Percentiles rank a stretch among this genome's conserved stretches.
Conservation (phyloP, 2,888 invertebrate genomes). For the Aleiodes leptofemur region DNA sequence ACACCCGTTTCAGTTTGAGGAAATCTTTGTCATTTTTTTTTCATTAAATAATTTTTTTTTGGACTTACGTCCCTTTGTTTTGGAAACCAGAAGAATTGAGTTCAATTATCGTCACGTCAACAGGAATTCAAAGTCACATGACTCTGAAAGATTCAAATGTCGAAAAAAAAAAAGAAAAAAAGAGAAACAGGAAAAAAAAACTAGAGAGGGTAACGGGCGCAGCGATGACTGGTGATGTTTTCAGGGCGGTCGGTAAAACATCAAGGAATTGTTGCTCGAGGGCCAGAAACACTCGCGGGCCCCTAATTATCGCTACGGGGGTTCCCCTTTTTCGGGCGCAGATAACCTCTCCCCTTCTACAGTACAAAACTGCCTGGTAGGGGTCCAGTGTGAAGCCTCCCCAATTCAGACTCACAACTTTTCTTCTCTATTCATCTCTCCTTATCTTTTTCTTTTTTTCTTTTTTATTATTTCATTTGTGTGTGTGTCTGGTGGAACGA, state of each 20-base stretch:
- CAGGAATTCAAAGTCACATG: conserved; percentile 15
- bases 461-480: conserved; percentile 1
- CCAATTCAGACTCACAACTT: conserved; percentile 50
- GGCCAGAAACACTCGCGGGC: conserved; percentile 74
- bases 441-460: conserved; percentile 5
- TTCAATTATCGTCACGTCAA: conserved; percentile 33
- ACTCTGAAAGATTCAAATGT: conserved; percentile 25
- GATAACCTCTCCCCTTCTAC: conserved; percentile 45
- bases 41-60: too few relatives aligned
- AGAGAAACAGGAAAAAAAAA: conserved; percentile 37
- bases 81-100: conserved; percentile 35
- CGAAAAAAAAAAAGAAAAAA: conserved; percentile 19
- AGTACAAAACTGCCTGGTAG: conserved; percentile 72
- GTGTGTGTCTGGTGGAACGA: conserved; percentile 13
- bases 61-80: too few relatives aligned
- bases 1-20: too few relatives aligned
- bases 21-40: too few relatives aligned
- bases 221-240: conserved; percentile 68
- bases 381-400: conserved; percentile 67
- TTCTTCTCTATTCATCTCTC: conserved; percentile 33
- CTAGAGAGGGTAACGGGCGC: conserved; percentile 57
- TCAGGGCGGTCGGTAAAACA: conserved; percentile 70
- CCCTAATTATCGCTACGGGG: conserved; percentile 75
- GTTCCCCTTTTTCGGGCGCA: conserved; percentile 67
- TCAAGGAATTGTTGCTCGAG: conserved; percentile 71